Conservation (phyloP, 2,797 vertebrate species). For the Eulemur rubriventer region DNA sequence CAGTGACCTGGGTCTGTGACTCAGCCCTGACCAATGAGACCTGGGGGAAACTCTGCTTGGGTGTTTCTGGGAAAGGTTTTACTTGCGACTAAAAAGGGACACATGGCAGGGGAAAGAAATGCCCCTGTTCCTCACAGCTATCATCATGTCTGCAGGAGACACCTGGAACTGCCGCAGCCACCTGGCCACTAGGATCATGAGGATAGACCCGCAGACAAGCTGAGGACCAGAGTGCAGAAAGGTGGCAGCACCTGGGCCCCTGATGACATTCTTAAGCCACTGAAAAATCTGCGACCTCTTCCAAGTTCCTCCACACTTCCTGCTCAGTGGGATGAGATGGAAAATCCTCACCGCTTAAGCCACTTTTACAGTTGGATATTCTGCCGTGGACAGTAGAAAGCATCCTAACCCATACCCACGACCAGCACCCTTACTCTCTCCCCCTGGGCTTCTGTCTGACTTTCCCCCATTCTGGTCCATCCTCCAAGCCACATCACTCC, state of each 20-base stretch:
- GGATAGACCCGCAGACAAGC: background rate
- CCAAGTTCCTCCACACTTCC: background rate
- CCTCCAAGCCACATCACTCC: background rate
- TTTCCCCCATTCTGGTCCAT: too few species aligned
- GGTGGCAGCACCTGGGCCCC: background rate
- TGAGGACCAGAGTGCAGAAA: background rate
- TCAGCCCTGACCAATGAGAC: background rate
- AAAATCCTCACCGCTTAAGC: background rate
- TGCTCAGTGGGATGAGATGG: background rate
- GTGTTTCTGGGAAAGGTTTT: background rate
- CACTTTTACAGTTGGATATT: background rate
- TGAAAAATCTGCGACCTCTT: background rate
- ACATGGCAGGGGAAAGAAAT: background rate
- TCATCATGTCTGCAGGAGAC: background rate
- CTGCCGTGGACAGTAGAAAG: background rate
- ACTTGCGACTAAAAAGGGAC: background rate
- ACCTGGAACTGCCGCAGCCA: background rate
- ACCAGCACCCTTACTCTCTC: background rate
- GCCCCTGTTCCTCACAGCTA: background rate
- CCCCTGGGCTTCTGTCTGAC: background rate
- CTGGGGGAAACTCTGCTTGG: background rate
- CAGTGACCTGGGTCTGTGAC: background rate
- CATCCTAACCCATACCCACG: accelerated
- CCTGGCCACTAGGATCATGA: background rate
- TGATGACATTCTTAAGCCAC: background rate